phyloP scores from a whole-genome alignment of 1,140 invertebrate genomes.

The Bradysia coprophila region DNA sequence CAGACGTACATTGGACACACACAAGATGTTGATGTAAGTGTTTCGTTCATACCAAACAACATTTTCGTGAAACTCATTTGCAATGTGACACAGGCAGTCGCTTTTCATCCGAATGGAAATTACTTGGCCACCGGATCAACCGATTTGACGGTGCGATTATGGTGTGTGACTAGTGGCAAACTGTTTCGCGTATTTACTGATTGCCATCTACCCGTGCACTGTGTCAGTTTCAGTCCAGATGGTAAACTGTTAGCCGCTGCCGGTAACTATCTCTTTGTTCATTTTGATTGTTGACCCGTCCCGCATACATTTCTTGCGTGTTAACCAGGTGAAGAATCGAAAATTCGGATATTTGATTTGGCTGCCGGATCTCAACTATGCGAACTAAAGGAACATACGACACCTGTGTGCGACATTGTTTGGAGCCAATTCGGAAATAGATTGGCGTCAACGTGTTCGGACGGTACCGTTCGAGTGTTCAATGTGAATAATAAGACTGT shows the following conservation, averaged over 20 bases:
- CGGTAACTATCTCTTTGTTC: slow-evolving; percentile 19
- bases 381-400: slow-evolving; percentile 61
- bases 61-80: slow-evolving; percentile 1
- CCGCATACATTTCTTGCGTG: background rate
- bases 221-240: slow-evolving; percentile 58
- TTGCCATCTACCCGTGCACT: slow-evolving; percentile 52
- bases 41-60: too few relatives aligned
- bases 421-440: slow-evolving; percentile 42
- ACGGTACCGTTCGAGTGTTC: slow-evolving; percentile 55
- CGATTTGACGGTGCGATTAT: slow-evolving; percentile 57
- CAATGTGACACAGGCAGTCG: slow-evolving; percentile 33
- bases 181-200: slow-evolving; percentile 64
- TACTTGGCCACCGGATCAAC: slow-evolving; percentile 63
- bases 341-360: slow-evolving; percentile 36
- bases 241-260: slow-evolving; percentile 65
- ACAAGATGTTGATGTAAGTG: slow-evolving; percentile 59
- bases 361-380: slow-evolving; percentile 31
- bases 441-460: slow-evolving; percentile 56
- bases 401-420: slow-evolving; percentile 49
- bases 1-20: slow-evolving; percentile 68
- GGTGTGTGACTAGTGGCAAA: slow-evolving; percentile 38
- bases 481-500: slow-evolving; percentile 24
- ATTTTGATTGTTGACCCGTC: background rate
- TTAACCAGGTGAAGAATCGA: slow-evolving; percentile 31
- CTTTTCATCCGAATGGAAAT: slow-evolving; percentile 66